Evolutionary conservation across 2,113 vertebrate genomes (phyloP).

Genomic region (Pyrgilauda ruficollis): DNA sequence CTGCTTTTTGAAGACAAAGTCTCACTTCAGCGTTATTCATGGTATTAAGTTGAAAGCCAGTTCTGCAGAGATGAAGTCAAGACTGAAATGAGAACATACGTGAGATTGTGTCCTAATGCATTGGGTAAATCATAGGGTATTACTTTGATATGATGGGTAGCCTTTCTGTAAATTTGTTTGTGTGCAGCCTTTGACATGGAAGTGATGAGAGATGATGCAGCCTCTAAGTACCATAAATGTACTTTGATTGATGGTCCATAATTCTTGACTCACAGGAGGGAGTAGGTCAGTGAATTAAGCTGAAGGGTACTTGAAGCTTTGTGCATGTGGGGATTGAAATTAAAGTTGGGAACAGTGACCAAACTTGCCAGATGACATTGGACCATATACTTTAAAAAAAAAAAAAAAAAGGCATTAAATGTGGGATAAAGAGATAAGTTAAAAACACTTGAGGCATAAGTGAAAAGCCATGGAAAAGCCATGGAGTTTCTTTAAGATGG

Average conservation of each 20-base stretch:
- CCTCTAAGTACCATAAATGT: neutral
- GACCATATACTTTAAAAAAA: neutral
- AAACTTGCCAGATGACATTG: neutral
- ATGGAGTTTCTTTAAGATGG: neutral
- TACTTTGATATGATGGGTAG: neutral
- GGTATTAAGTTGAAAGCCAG: neutral
- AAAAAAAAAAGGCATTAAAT: neutral
- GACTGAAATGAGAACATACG: neutral
- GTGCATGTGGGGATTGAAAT: neutral
- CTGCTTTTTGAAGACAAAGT: neutral
- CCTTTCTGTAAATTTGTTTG: neutral
- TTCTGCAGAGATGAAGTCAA: neutral
- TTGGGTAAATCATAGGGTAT: neutral
- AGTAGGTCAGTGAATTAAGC: neutral
- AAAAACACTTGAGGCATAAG: constrained; percentile 4
- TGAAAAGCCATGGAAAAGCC: neutral
- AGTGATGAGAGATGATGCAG: neutral
- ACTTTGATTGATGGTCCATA: neutral
- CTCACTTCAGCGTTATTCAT: neutral
- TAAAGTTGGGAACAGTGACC: neutral
- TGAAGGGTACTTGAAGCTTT: neutral
- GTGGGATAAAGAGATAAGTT: neutral
- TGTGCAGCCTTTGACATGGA: neutral
- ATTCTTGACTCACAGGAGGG: neutral
- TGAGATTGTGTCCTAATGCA: neutral